Percentiles rank a stretch among this genome's conserved stretches.
phyloP scores from a whole-genome alignment of 37 sponge, comb jelly and placozoan species.

The Chondrilla cf. caribensis region DNA sequence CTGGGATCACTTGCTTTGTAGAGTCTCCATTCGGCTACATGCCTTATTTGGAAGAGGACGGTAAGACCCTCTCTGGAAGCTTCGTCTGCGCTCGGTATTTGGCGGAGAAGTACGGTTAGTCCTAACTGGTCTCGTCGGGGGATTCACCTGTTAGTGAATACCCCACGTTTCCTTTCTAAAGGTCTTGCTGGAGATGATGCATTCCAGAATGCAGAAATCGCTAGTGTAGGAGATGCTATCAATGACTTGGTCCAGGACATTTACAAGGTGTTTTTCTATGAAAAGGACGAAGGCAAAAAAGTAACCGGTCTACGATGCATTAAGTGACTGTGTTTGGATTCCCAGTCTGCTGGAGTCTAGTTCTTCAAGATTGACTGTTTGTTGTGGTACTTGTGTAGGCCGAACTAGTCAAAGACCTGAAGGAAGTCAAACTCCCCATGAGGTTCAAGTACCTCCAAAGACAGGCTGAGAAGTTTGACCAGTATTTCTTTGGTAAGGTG shows the following conservation, averaged over 20 bases:
- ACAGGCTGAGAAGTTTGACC: background rate
- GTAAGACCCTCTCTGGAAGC: conserved; percentile 45
- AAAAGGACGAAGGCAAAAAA: conserved; percentile 48
- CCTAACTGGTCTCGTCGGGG: background rate
- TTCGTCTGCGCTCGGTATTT: conserved; percentile 30
- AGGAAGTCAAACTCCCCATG: background rate
- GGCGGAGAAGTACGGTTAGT: conserved; percentile 45
- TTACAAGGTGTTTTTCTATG: conserved; percentile 6
- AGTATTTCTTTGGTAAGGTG: background rate
- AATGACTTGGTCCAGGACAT: conserved; percentile 17
- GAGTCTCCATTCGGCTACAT: conserved; percentile 42
- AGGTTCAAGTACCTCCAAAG: background rate
- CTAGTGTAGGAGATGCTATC: conserved; percentile 39
- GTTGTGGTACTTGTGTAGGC: background rate
- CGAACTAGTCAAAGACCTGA: background rate
- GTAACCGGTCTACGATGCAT: background rate
- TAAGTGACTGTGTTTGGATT: background rate
- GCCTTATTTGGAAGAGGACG: conserved; percentile 58
- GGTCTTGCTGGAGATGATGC: conserved; percentile 59
- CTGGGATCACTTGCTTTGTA: too few species aligned
- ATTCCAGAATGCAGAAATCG: conserved; percentile 54
- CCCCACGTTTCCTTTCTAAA: conserved; percentile 5
- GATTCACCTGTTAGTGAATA: too few species aligned
- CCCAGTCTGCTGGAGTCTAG: background rate
- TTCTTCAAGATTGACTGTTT: background rate